These are phyloP conservation scores for Ernsta delagoae DNA, from an alignment of 2,888 invertebrate genomes.

Conservation along the genomic window DNA sequence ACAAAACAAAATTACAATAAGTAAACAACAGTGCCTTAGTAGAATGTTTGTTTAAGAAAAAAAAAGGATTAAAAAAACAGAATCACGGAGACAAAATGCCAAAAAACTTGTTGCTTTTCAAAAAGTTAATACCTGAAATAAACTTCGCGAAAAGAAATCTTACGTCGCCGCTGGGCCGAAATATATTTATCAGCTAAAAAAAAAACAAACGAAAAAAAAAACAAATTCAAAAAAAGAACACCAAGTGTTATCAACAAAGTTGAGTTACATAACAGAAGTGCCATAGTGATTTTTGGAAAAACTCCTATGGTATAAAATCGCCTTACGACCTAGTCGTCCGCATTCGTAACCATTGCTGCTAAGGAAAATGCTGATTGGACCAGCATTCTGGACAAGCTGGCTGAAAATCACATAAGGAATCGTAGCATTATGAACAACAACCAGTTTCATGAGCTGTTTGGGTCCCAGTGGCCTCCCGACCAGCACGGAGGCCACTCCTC, in stretches of 20 bases:
- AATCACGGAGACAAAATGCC: conserved; percentile 82
- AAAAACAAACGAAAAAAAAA: conserved; percentile 45
- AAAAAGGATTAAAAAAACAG: conserved; percentile 55
- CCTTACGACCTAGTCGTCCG: conserved; percentile 79
- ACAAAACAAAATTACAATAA: conserved; percentile 46
- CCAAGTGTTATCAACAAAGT: conserved; percentile 71
- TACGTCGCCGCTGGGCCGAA: conserved; percentile 72
- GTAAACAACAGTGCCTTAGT: conserved; percentile 76
- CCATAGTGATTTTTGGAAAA: conserved; percentile 68
- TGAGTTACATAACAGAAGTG: conserved; percentile 62
- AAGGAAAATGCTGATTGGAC: conserved; percentile 73
- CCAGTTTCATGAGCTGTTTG: conserved; percentile 80
- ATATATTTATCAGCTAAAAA: conserved; percentile 74
- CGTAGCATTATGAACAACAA: conserved; percentile 71
- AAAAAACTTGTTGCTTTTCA: conserved; percentile 78
- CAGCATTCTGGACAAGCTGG: conserved; percentile 63
- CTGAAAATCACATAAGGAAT: conserved; percentile 66
- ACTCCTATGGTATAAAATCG: conserved; percentile 70
- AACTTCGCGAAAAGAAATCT: conserved; percentile 81
- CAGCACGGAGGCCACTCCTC: conserved; percentile 79
- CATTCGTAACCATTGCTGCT: conserved; percentile 43
- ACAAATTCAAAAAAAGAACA: conserved; percentile 17
- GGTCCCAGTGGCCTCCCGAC: conserved; percentile 82
- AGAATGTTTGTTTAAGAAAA: conserved; percentile 68
- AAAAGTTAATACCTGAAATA: conserved; percentile 80